Conservation (phyloP, 2,113 vertebrate genomes). For the Pyxicephalus adspersus region DNA sequence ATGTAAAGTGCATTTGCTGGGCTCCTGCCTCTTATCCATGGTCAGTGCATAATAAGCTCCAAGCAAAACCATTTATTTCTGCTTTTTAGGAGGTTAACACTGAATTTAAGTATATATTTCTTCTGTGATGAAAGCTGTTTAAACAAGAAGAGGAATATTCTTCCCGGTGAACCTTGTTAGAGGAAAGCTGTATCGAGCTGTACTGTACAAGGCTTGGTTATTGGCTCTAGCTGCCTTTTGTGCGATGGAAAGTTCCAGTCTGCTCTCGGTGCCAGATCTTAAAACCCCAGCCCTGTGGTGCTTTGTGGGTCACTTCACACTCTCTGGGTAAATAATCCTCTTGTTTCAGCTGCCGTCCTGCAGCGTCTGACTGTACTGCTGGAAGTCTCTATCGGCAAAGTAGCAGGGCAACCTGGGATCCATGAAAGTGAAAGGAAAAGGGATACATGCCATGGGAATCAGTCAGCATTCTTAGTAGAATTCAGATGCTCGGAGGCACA, state of each 20-base stretch:
- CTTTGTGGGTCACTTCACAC: slow-evolving; percentile 68
- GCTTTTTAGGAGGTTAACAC: slow-evolving; percentile 31
- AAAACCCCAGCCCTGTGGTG: slow-evolving; percentile 66
- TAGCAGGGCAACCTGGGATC: not conserved
- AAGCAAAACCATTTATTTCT: slow-evolving; percentile 48
- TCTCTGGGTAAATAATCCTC: slow-evolving; percentile 62
- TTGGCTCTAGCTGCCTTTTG: not conserved
- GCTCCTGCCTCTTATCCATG: too few relatives aligned
- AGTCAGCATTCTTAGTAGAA: too few relatives aligned
- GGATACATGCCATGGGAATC: too few relatives aligned
- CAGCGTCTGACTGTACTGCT: not conserved
- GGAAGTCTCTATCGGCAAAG: not conserved
- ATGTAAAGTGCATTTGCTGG: too few relatives aligned
- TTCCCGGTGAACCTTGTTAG: not conserved
- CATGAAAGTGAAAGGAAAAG: too few relatives aligned
- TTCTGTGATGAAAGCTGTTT: too few relatives aligned
- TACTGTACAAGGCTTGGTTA: slow-evolving; percentile 5
- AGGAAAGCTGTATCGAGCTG: slow-evolving; percentile 2
- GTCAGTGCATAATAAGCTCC: too few relatives aligned
- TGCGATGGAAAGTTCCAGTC: slow-evolving; percentile 91
- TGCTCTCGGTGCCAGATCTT: slow-evolving; percentile 78
- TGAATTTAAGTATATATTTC: not conserved
- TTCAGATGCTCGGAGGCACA: too few relatives aligned
- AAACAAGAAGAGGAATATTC: too few relatives aligned
- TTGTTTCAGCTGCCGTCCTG: not conserved